A percentile compares a stretch with the other conserved stretches of the same genome.
These are phyloP conservation scores for Drosophila ustulata DNA, from an alignment of 2,888 invertebrate genomes.

Conservation along the genomic window DNA sequence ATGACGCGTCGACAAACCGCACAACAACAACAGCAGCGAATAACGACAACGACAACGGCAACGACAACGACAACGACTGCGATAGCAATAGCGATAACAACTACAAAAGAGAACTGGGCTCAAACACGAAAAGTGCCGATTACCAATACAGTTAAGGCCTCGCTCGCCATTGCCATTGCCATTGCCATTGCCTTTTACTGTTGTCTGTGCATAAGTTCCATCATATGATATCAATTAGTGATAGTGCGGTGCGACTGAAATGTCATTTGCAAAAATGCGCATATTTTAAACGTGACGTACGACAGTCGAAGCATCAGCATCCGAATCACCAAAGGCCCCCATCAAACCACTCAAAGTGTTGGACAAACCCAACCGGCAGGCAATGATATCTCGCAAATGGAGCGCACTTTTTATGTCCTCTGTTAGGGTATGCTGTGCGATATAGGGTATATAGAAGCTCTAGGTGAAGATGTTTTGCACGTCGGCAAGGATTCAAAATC, in stretches of 20 bases:
- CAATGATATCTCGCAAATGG: constrained; percentile 57
- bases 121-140: constrained; percentile 66
- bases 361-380: constrained; percentile 36
- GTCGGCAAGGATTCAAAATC: neutral
- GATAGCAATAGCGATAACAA: constrained; percentile 22
- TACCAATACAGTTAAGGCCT: constrained; percentile 52
- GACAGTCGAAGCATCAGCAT: constrained; percentile 26
- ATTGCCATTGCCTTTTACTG: constrained; percentile 4
- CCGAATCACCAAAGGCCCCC: constrained; percentile 6
- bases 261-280: constrained; percentile 80
- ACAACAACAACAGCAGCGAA: constrained; percentile 45
- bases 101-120: constrained; percentile 23
- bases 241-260: constrained; percentile 80
- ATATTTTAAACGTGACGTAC: constrained; percentile 75
- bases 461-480: neutral
- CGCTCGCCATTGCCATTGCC: constrained; percentile 6
- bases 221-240: constrained; percentile 80
- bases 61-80: constrained; percentile 35
- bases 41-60: constrained; percentile 45
- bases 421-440: neutral
- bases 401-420: constrained; percentile 45
- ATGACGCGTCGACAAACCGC: constrained; percentile 75
- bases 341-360: constrained; percentile 26
- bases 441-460: constrained; percentile 10
- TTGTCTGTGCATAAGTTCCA: constrained; percentile 76